These are phyloP conservation scores for Idaea straminata DNA, from an alignment of 2,888 invertebrate species.

Conservation along the genomic window DNA sequence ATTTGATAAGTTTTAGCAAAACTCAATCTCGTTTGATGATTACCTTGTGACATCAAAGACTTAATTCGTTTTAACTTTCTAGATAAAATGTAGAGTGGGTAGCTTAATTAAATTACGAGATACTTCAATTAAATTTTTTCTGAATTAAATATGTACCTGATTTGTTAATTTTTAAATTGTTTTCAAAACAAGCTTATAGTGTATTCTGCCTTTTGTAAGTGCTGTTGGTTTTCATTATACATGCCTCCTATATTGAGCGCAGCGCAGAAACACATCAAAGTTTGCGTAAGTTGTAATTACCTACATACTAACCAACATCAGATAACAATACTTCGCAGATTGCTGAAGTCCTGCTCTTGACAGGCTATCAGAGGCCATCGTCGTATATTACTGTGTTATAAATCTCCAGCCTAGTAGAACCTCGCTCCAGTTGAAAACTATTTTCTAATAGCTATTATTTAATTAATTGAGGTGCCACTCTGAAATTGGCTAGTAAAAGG, in stretches of 20 bases:
- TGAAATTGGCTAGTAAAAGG: too few relatives aligned
- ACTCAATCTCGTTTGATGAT: conserved; percentile 3
- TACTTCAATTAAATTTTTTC: neutral
- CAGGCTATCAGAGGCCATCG: conserved; percentile 43
- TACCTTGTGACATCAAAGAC: conserved; percentile 1
- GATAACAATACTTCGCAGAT: conserved; percentile 44
- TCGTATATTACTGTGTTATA: neutral
- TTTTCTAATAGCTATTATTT: too few relatives aligned
- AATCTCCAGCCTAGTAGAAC: neutral
- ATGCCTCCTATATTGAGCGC: conserved; percentile 11
- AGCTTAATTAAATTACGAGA: neutral
- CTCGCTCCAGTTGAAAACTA: too few relatives aligned
- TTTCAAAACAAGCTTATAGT: neutral
- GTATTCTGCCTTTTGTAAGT: neutral
- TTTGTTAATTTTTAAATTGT: neutral
- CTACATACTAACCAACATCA: conserved; percentile 33
- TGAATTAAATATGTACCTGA: neutral
- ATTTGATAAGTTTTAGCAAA: conserved; percentile 1
- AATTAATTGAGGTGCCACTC: too few relatives aligned
- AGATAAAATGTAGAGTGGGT: neutral
- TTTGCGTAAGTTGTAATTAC: conserved; percentile 43
- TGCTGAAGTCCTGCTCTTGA: conserved; percentile 44
- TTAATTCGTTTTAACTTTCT: conserved; percentile 2
- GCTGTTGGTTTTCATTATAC: conserved; percentile 5
- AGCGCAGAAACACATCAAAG: conserved; percentile 15